Evolutionary conservation across 1,140 invertebrate genomes (phyloP).

Genomic region (Frieseomelitta varia): DNA sequence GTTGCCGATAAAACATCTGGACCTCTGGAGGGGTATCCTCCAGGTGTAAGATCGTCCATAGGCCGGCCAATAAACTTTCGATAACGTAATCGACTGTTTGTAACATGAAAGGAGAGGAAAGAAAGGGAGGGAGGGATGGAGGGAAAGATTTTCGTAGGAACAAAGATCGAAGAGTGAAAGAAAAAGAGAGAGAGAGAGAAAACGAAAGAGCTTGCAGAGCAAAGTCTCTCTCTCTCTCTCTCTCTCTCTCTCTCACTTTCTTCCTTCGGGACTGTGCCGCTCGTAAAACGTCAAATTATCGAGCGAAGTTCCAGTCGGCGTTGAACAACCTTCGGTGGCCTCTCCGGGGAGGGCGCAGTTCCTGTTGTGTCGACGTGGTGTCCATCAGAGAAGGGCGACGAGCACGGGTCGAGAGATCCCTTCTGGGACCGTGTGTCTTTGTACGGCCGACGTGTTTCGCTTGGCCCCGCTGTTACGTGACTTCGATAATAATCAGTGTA

Average conservation of each 20-base stretch:
- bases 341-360: constrained; percentile 24
- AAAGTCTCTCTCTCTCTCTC: background rate
- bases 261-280: constrained; percentile 32
- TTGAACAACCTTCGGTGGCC: constrained; percentile 45
- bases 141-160: background rate
- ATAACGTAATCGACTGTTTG: constrained; percentile 35
- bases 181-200: background rate
- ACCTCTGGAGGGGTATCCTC: background rate
- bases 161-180: too few relatives aligned
- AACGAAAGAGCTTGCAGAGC: background rate
- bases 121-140: too few relatives aligned
- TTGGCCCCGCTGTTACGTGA: background rate
- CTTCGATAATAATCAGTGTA: background rate
- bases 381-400: background rate
- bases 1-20: background rate
- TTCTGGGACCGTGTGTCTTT: constrained; percentile 8
- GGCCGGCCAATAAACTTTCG: constrained; percentile 24
- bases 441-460: background rate
- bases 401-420: background rate
- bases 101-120: background rate
- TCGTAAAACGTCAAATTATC: constrained; percentile 62
- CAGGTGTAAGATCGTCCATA: constrained; percentile 2
- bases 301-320: constrained; percentile 29
- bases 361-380: background rate
- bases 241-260: constrained; percentile 37